Evolutionary conservation across 2,797 vertebrate genomes (phyloP), one percentile per base, ranked within the genome.

Genomic region (Microctenopoma stevenorrisi): DNA sequence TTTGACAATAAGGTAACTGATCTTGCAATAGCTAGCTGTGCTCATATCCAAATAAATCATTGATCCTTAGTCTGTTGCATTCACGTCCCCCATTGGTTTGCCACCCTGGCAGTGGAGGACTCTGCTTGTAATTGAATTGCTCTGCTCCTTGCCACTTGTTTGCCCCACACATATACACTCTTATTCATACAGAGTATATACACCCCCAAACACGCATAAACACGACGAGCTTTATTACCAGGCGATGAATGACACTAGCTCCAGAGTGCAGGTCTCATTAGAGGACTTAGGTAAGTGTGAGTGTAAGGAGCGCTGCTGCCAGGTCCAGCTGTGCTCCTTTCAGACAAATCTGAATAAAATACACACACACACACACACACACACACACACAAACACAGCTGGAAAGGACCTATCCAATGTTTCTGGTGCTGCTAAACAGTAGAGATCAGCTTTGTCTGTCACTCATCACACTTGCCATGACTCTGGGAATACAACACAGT

Each of bases 281-380:
- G 80, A 72, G 55, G 57, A 18, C 73, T 88, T 86, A 84, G 80
- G 87, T 88, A 90, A 90, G 87, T 89, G 88, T 89, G 80, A 90
- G 44, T 0, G 0, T 52, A 64, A 64, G 71, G 7, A 14, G 37
- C 71, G 60, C 76, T 68, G 72, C 44, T 85, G 64, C 62, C 66
- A 18, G 38, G 37, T n/a, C 76, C 79, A 89, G 74, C 75, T 90
- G 72, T 33, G 50, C 60, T 43, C 25, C 38, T 83, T 25, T 49
- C 46, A 68, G 14, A 53, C 4, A 28, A 51, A 65, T 69, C 57
- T 37, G 43, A 72, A 61, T 67, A 67, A 60, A 68, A 57, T 18
- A 55, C 1, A 46, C 37, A 51, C 48, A 35, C 11, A 30, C 44
- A 55, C 1, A 46, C 37, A 51, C 48, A 35, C 11, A 30, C 44